A percentile compares a stretch with the other conserved stretches of the same genome.
Conservation (phyloP, 2,797 vertebrate species). For the Coccyzus lansbergi region DNA sequence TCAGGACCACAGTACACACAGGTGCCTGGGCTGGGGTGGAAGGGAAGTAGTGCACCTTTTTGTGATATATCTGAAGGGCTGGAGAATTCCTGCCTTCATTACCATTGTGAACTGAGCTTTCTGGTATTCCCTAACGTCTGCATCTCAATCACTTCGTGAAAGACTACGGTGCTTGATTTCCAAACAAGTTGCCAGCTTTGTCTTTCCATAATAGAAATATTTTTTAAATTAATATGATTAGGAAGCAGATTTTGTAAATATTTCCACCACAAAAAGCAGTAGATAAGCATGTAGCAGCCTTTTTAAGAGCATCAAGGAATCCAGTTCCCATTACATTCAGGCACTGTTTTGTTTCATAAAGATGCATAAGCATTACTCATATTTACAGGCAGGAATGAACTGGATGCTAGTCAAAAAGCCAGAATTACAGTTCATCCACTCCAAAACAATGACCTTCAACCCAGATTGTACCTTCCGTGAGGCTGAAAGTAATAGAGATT, state of each 20-base stretch:
- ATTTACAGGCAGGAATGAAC: background rate
- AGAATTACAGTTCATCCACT: background rate
- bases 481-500: background rate
- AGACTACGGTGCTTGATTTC: background rate
- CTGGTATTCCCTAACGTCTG: background rate
- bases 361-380: background rate
- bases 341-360: background rate
- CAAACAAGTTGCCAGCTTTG: background rate
- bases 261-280: background rate
- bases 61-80: background rate
- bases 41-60: fast-evolving
- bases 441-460: background rate
- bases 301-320: background rate
- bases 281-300: background rate
- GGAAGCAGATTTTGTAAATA: background rate
- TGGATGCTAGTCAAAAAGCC: background rate
- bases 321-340: background rate
- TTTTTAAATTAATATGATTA: background rate
- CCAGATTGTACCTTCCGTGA: background rate
- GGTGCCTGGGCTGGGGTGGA: background rate
- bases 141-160: background rate
- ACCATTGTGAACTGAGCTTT: background rate
- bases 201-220: background rate
- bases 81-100: background rate
- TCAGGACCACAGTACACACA: background rate